A percentile compares a stretch with the other conserved stretches of the same genome.
Conservation (phyloP, 2,113 vertebrate genomes). For the Cygnus atratus region DNA sequence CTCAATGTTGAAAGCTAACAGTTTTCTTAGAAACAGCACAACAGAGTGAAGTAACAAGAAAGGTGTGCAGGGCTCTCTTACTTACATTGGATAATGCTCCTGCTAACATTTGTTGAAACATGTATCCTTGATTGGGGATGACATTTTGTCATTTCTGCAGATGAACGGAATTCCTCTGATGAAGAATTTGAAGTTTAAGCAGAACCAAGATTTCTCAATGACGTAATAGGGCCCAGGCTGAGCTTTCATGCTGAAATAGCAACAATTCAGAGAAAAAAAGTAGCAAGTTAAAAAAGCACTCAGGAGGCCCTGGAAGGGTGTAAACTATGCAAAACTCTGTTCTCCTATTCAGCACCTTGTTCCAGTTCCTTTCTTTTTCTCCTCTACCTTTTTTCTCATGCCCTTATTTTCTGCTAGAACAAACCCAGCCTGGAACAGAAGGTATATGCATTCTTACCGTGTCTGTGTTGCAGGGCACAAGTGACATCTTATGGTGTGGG, state of each 20-base stretch:
- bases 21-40: neutral
- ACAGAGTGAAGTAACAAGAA: neutral
- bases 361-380: neutral
- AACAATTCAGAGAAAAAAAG: neutral
- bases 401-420: neutral
- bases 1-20: neutral
- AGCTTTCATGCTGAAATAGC: constrained; percentile 14
- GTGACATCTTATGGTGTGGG: neutral
- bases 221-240: neutral
- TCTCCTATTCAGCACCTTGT: neutral
- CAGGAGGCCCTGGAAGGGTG: neutral
- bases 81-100: neutral
- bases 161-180: neutral
- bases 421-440: neutral
- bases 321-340: neutral
- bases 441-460: neutral
- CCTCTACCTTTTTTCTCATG: neutral
- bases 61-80: neutral
- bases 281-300: neutral
- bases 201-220: constrained; percentile 22
- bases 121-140: neutral
- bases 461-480: neutral
- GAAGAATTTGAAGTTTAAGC: constrained; percentile 31
- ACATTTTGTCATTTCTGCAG: constrained; percentile 35
- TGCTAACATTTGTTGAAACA: neutral